Base-by-base conservation (phyloP, 1,140 invertebrate species). In the Drosophila varians region DNA sequence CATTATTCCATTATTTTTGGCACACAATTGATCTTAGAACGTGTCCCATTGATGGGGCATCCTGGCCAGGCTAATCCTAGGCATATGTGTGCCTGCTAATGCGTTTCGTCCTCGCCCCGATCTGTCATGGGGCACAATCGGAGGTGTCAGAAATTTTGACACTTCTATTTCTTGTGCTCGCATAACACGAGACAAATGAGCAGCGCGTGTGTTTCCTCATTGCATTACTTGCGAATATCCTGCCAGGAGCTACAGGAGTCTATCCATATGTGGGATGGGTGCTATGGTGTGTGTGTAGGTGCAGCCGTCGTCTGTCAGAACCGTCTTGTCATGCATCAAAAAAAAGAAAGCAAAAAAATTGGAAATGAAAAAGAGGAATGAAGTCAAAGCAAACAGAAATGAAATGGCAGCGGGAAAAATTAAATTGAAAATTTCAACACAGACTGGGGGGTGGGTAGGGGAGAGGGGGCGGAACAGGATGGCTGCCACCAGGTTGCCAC, bases 391-490 rank as follows among this genome's bases (percentile, higher is more conserved):
- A 86, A 86, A 86, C 80, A 86, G 53, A 74, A n/a, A 64, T 66
- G 77, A 77, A 80, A 86, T 62, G 76, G 76, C 66, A 87, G 64
- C 68, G 26, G 58, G 54, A 73, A 86, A 86, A 87, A 86, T 86
- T 87, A 86, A 86, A 86, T 86, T 86, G 82, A 86, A 86, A 86
- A 87, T 86, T 87, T 87, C 82, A 80, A 76, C 80, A 60, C 55
- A 52, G 31, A 16, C 36, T 8, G 34, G 14, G 14, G 0, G 54
- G n/a, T 1, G n/a, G 19, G 14, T 18, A 1, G 16, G 16, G 45
- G 5, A 18, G 9, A 25, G 11, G 14, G 11, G n/a, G 43, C 9
- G 14, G 25, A 25, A 19, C 36, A n/a, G 47, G 11, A 47, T 21
- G 48, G 12, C 47, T 71, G 75, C 71, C 77, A 69, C 80, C 80